Percentiles rank a stretch among this genome's conserved stretches.
Evolutionary conservation across 2,888 invertebrate genomes (phyloP).

Genomic region (Lamellibrachia satsuma): DNA sequence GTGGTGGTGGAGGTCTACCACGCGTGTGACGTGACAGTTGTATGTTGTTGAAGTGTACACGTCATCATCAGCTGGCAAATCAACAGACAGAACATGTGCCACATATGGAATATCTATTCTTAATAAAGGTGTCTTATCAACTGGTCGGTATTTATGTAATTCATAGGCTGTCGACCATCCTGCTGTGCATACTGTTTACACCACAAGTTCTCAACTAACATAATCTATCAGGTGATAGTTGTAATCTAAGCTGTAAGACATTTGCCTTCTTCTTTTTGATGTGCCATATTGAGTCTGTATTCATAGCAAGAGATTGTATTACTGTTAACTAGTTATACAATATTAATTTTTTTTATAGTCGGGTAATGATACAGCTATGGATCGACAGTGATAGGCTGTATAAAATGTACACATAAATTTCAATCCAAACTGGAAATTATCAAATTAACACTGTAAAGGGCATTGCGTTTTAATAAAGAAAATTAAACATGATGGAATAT

Average conservation of each 20-base stretch:
- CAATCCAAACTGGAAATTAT: no score
- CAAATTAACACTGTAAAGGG: no score
- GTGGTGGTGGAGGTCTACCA: not conserved
- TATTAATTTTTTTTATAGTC: no score
- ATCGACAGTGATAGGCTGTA: no score
- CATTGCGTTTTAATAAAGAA: no score
- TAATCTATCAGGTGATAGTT: not conserved
- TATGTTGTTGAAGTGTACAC: not conserved
- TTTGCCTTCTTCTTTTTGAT: not conserved
- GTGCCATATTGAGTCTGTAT: not conserved
- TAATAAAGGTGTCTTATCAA: conserved; percentile 11
- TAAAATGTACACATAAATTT: no score
- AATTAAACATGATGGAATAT: no score
- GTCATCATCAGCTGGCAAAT: not conserved
- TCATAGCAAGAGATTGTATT: not conserved
- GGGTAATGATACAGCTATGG: no score
- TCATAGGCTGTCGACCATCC: not conserved
- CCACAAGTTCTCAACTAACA: not conserved
- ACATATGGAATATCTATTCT: conserved; percentile 17
- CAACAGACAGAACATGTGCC: conserved; percentile 17
- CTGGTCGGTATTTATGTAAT: not conserved
- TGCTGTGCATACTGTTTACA: not conserved
- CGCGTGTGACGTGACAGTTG: not conserved
- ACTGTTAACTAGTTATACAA: no score
- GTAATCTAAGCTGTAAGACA: not conserved